These are phyloP conservation scores for Amphimallon solstitiale DNA, from an alignment of 2,888 invertebrate species.

Conservation along the genomic window DNA sequence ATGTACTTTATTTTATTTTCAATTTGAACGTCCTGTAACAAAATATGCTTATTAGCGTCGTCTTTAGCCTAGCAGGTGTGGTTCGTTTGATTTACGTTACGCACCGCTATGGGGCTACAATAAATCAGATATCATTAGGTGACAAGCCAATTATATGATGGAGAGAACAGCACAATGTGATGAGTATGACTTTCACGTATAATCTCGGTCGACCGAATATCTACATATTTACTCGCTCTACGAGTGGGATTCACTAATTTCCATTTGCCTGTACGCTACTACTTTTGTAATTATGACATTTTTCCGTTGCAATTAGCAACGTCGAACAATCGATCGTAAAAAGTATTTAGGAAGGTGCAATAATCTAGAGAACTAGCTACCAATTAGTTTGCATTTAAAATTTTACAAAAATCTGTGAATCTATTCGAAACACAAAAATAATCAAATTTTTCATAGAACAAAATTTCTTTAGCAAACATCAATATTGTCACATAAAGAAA, in stretches of 20 bases:
- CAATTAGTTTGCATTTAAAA: too few relatives aligned
- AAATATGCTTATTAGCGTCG: conserved; percentile 19
- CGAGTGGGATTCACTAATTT: conserved; percentile 21
- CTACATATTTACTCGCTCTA: conserved; percentile 49
- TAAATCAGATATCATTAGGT: conserved; percentile 58
- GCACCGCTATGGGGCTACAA: conserved; percentile 49
- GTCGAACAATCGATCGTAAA: too few relatives aligned
- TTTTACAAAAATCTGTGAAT: too few relatives aligned
- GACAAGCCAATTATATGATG: conserved; percentile 56
- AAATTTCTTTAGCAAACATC: too few relatives aligned
- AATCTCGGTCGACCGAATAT: conserved; percentile 49
- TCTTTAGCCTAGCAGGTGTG: conserved; percentile 52
- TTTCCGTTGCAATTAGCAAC: background rate
- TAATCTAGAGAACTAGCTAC: too few relatives aligned
- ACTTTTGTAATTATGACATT: background rate
- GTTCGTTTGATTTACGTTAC: conserved; percentile 51
- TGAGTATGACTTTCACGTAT: conserved; percentile 51
- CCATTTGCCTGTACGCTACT: background rate
- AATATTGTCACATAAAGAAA: too few relatives aligned
- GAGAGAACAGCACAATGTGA: conserved; percentile 46
- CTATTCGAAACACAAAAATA: too few relatives aligned
- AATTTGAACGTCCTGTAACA: background rate
- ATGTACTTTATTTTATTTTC: background rate
- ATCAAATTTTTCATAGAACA: too few relatives aligned
- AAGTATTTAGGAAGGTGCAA: too few relatives aligned